Evolutionary conservation across 2,888 invertebrate species (phyloP), one percentile per base, ranked within the genome.

Genomic region (Noctua pronuba): DNA sequence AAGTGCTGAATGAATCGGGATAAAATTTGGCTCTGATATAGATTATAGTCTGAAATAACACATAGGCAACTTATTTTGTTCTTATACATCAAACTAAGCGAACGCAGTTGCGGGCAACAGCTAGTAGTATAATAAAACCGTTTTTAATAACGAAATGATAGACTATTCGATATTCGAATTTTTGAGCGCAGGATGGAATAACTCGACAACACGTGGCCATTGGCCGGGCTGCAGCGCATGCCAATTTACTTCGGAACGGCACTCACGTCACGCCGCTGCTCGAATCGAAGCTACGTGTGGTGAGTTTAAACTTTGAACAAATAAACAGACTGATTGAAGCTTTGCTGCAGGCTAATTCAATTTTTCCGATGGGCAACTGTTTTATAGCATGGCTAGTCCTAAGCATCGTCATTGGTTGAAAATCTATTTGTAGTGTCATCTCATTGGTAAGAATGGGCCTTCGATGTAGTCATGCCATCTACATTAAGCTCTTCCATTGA

Each of bases 261-360:
- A 16, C 28, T 71, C 67, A 80, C 75, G 81, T 73, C 75, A 81
- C 81, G 69, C 75, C 72, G 80, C 72, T 44, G 55, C 49, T 58
- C 46, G 28, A 72, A 72, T 72, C 58, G 28, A 46, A 52, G 69
- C 44, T 80, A 80, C 79, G 80, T 80, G 79, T 44, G n/a, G 41
- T 18, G 65, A 66, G 52, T 80, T 66, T 73, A 49, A 78, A 74
- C 16, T 67, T 70, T 5, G 69, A 52, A 52, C 18, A 64, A 72
- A 68, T 72, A 66, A n/a, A 28, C 7, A n/a, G 62, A 44, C 44
- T 68, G 62, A 8, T 2, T 58, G 58, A 58, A 58, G 58, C 7
- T 1, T 60, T 60, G 35, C 52, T 28, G 35, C 35, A 52, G 21
- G n/a, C 38, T 72, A 44, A 72, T 65, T 72, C 21, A 6, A 38